Evolutionary conservation across 2,113 vertebrate species (phyloP).

Genomic region (Aegotheles bennettii): DNA sequence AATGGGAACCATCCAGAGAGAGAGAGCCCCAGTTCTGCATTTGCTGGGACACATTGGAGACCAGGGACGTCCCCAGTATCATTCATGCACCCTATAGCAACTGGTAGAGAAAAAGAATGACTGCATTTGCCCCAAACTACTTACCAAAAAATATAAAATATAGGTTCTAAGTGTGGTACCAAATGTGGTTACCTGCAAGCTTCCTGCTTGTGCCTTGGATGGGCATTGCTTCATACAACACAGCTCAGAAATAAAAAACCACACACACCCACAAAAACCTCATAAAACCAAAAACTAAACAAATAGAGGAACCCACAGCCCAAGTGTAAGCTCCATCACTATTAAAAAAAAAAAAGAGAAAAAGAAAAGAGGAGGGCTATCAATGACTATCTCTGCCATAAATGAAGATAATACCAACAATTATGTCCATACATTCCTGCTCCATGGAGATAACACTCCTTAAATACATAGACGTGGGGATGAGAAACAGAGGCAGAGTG

Average conservation of each 20-base stretch:
- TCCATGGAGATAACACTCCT: not conserved
- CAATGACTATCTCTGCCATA: no score
- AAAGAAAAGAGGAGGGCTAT: not conserved
- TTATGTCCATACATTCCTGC: not conserved
- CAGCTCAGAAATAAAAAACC: no score
- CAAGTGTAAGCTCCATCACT: accelerated
- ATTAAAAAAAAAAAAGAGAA: no score
- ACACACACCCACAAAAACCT: accelerated
- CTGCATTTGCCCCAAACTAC: accelerated
- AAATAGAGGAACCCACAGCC: not conserved
- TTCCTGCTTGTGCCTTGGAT: not conserved
- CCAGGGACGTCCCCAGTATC: accelerated
- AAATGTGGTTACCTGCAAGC: accelerated
- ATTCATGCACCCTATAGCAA: not conserved
- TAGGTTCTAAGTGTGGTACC: accelerated
- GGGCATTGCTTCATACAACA: accelerated
- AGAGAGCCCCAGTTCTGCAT: not conserved
- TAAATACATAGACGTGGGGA: accelerated
- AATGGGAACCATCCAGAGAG: not conserved
- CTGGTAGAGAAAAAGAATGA: accelerated
- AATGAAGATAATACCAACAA: not conserved
- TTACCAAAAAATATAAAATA: no score
- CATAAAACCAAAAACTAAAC: not conserved
- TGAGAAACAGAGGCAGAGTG: accelerated
- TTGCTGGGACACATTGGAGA: accelerated